phyloP scores from a whole-genome alignment of 2,888 invertebrate genomes.

The Phorcus lineatus region DNA sequence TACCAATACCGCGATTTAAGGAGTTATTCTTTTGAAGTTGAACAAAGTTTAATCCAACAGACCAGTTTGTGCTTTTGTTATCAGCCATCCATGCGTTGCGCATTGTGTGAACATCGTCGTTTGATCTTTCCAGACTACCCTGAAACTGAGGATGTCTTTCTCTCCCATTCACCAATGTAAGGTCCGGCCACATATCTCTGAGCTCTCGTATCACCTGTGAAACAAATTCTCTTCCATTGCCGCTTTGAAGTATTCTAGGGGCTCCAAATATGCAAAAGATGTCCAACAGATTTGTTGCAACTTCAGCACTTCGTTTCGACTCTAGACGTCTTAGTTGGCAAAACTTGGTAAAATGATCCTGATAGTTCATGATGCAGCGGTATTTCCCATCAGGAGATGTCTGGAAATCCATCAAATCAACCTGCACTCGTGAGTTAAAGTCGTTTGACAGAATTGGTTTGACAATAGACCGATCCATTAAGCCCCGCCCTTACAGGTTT shows the following conservation, averaged over 20 bases:
- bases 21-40: constrained; percentile 37
- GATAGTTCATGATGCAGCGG: background rate
- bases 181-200: constrained; percentile 35
- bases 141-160: constrained; percentile 39
- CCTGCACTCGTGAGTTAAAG: background rate
- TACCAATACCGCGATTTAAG: too few relatives aligned
- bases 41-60: constrained; percentile 34
- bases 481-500: too few relatives aligned
- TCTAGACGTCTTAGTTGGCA: background rate
- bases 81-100: constrained; percentile 43
- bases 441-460: background rate
- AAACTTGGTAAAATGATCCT: background rate
- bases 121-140: constrained; percentile 37
- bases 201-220: background rate
- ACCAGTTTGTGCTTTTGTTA: constrained; percentile 36
- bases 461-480: too few relatives aligned
- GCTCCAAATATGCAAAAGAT: background rate
- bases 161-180: constrained; percentile 40
- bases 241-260: background rate
- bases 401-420: background rate
- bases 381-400: background rate
- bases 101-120: constrained; percentile 44
- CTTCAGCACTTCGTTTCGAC: background rate
- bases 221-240: background rate
- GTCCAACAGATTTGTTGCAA: background rate